phyloP scores from a whole-genome alignment of 2,888 invertebrate genomes.

The Patella ulyssiponensis region DNA sequence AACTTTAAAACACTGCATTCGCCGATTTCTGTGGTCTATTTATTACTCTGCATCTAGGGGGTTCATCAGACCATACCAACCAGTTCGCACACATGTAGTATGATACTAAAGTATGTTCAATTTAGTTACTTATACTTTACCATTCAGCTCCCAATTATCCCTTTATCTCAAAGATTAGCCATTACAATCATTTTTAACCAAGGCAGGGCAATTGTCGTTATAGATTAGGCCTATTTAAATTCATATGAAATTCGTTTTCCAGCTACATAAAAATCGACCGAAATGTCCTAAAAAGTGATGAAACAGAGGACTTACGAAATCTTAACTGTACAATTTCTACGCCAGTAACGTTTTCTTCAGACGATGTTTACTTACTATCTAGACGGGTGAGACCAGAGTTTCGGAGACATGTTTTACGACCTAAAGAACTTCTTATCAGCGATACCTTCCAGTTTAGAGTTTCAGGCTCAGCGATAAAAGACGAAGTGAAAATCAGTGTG shows the following conservation, averaged over 20 bases:
- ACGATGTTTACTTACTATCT: conserved; percentile 1
- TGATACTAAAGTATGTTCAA: too few species aligned
- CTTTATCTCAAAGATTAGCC: too few species aligned
- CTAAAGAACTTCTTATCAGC: conserved; percentile 16
- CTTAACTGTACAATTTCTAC: neutral
- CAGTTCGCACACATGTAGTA: too few species aligned
- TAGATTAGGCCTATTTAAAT: too few species aligned
- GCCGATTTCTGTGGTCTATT: too few species aligned
- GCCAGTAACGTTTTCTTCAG: neutral
- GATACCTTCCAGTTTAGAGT: conserved; percentile 13
- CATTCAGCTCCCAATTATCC: too few species aligned
- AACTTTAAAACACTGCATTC: too few species aligned
- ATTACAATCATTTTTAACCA: too few species aligned
- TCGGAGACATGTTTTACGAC: neutral
- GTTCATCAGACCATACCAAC: too few species aligned
- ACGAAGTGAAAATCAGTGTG: neutral
- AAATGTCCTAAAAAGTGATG: neutral
- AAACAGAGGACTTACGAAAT: neutral
- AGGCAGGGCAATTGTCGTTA: too few species aligned
- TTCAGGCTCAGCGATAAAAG: conserved; percentile 7
- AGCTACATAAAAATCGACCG: conserved; percentile 15
- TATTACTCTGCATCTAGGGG: too few species aligned
- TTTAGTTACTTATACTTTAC: too few species aligned
- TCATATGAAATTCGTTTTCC: neutral
- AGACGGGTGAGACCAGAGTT: conserved; percentile 15